Conservation (phyloP, 2,113 vertebrate genomes). For the Cyanocitta stelleri region DNA sequence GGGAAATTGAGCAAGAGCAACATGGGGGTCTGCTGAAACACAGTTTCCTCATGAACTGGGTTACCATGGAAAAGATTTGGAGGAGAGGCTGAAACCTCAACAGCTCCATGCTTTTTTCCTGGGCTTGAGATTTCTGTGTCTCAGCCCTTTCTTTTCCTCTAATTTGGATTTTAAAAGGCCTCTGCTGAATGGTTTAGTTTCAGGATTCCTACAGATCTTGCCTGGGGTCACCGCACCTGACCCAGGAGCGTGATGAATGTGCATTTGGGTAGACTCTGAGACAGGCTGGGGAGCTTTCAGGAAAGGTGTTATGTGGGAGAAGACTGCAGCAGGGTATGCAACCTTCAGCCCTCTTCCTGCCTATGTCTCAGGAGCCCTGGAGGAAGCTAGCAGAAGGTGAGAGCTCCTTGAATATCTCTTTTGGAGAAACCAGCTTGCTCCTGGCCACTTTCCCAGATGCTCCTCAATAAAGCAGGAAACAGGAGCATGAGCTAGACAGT, state of each 20-base stretch:
- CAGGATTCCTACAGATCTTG: neutral
- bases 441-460: conserved; percentile 16
- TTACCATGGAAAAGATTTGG: neutral
- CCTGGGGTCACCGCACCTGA: fast-evolving
- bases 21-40: neutral
- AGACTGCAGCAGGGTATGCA: neutral
- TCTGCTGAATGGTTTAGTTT: neutral
- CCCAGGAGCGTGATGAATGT: neutral
- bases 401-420: conserved; percentile 4
- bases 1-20: neutral
- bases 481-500: neutral
- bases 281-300: neutral
- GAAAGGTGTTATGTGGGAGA: neutral
- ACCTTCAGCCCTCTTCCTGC: neutral
- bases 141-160: neutral
- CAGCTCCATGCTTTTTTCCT: neutral
- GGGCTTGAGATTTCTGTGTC: neutral
- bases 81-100: neutral
- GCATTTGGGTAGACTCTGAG: neutral
- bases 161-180: neutral
- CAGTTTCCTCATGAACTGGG: neutral
- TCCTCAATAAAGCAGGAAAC: neutral
- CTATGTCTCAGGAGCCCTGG: neutral
- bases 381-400: neutral
- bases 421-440: conserved; percentile 9